Evolutionary conservation across 1,140 invertebrate species (phyloP), one percentile per base, ranked within the genome.

Genomic region (Drosophila chauvacae): DNA sequence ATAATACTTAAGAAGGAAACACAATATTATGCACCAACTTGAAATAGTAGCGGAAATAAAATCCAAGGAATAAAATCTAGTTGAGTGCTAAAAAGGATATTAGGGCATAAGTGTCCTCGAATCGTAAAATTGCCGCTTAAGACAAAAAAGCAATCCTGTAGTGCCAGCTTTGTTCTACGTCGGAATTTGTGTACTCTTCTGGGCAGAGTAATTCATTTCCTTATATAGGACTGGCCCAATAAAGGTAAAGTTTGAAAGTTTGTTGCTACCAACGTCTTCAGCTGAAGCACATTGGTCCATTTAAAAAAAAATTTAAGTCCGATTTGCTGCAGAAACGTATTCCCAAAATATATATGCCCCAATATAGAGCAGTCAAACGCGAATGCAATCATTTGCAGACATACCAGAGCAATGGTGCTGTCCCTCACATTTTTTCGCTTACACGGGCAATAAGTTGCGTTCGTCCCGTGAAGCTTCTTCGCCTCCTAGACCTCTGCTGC

Each of bases 361-460:
- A 13, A 45, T n/a, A 13, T 13, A 64, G 37, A n/a, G 51, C 28
- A 66, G 20, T 28, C 26, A 58, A 62, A 68, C 63, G 56, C 70
- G 68, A 80, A 80, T 90, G 81, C 81, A 85, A 90, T 90, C 75
- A 90, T 90, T 72, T 90, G 85, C 85, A 90, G 85, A 90, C 81
- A 75, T 90, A 66, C 42, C 45, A 48, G 42, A 45, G 47, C 41
- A 28, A 51, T 57, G 35, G 16, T 26, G 9, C 26, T n/a, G 50
- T 44, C 63, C 20, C 42, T 13, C 39, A 33, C 30, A 51, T 64
- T 84, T 88, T 88, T 90, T 90, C 71, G 85, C 85, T 90, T 90
- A 90, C 86, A 76, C 75, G 75, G 51, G 75, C 85, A 88, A 81
- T 90, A 84, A 79, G 76, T 79, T 71, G 51, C 41, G 14, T 77